phyloP scores from a whole-genome alignment of 2,113 vertebrate genomes.

The Physeter macrocephalus region DNA sequence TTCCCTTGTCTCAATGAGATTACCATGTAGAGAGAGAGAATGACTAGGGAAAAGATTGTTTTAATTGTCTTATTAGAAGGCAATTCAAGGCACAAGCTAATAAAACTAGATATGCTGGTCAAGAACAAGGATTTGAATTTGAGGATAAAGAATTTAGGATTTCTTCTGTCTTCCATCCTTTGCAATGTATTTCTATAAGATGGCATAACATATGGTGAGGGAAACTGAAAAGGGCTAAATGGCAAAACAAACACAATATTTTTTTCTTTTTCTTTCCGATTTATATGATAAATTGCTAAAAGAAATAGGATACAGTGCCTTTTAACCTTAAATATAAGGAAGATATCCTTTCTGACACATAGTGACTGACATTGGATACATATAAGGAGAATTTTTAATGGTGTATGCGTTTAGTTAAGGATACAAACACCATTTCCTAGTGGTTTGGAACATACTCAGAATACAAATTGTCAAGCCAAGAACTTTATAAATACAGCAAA shows the following conservation, averaged over 20 bases:
- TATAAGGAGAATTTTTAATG: slow-evolving; percentile 15
- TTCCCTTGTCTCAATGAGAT: not conserved
- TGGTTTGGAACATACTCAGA: not conserved
- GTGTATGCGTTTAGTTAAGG: slow-evolving; percentile 7
- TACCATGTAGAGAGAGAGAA: not conserved
- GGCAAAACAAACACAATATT: slow-evolving; percentile 4
- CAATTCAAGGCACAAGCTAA: not conserved
- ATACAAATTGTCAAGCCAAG: slow-evolving; percentile 38
- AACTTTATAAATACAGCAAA: slow-evolving; percentile 26
- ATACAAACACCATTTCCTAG: slow-evolving; percentile 26
- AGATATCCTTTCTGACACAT: not conserved
- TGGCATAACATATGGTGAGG: slow-evolving; percentile 36
- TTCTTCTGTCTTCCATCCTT: not conserved
- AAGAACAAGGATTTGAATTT: not conserved
- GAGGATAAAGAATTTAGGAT: not conserved
- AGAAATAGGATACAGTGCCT: slow-evolving; percentile 1
- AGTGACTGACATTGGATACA: not conserved
- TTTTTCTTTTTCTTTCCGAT: slow-evolving; percentile 1
- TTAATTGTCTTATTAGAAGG: not conserved
- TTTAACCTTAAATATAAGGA: not conserved
- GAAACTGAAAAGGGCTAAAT: slow-evolving; percentile 45
- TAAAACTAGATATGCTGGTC: not conserved
- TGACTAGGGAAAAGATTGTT: not conserved
- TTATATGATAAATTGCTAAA: slow-evolving; percentile 24
- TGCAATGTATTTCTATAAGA: not conserved